These are phyloP conservation scores for Bungarus multicinctus DNA, from an alignment of 2,113 vertebrate species.

Conservation along the genomic window DNA sequence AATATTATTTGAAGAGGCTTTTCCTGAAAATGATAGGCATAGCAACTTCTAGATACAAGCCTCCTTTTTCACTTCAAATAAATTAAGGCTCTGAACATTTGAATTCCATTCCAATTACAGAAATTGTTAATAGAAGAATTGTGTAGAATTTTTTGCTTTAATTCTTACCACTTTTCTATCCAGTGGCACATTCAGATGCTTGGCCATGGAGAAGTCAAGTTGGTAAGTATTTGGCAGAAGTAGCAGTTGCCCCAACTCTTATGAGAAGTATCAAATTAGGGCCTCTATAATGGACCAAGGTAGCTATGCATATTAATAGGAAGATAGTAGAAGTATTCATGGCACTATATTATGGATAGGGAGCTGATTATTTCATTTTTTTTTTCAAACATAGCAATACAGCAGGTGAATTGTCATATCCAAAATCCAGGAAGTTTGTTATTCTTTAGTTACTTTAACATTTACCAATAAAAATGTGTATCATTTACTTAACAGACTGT, in stretches of 20 bases:
- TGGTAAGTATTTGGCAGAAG: not conserved
- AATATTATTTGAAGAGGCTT: not conserved
- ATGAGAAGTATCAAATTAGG: not conserved
- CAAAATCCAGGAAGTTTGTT: not conserved
- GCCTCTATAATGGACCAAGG: not conserved
- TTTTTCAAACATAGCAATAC: not conserved
- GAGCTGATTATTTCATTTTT: not conserved
- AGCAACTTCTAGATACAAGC: not conserved
- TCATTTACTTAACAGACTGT: not conserved
- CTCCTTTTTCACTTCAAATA: not conserved
- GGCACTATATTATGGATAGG: not conserved
- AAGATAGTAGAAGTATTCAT: not conserved
- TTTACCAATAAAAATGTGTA: slow-evolving; percentile 13
- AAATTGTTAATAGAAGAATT: not conserved
- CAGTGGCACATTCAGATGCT: not conserved
- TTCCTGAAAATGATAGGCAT: not conserved
- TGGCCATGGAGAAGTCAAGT: not conserved
- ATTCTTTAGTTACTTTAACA: not conserved
- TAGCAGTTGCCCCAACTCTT: fast-evolving
- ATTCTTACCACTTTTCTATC: not conserved
- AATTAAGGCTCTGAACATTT: not conserved
- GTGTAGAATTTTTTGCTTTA: not conserved
- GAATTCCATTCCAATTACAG: not conserved
- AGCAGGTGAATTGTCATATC: not conserved
- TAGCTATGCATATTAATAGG: not conserved